Percentiles rank a stretch among this genome's conserved stretches.
phyloP scores from a whole-genome alignment of 2,888 invertebrate species.

The Cataglyphis altisquamis region DNA sequence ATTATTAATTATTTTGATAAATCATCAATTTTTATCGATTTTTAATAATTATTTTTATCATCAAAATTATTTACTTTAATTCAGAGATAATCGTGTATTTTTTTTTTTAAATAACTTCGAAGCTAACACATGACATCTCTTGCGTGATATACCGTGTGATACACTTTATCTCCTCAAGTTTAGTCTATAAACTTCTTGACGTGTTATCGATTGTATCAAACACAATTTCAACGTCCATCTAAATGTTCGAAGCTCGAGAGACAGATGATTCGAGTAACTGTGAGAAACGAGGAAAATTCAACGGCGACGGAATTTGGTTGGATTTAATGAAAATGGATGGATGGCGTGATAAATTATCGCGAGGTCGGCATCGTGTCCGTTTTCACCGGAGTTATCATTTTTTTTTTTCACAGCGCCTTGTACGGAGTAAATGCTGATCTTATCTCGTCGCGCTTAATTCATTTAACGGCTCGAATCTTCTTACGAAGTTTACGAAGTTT shows the following conservation, averaged over 20 bases:
- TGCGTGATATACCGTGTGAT: neutral
- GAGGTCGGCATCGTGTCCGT: conserved; percentile 11
- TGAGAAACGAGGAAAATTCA: conserved; percentile 19
- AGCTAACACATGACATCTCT: neutral
- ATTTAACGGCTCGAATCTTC: conserved; percentile 35
- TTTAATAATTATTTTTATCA: neutral
- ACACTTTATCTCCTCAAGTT: neutral
- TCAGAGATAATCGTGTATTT: neutral
- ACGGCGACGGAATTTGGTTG: conserved; percentile 11
- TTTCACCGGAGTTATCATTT: conserved; percentile 5
- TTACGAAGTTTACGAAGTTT: conserved; percentile 44
- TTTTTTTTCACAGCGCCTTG: neutral
- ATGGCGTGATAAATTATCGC: conserved; percentile 42
- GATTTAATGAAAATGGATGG: conserved; percentile 31
- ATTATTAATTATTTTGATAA: neutral
- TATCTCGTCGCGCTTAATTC: conserved; percentile 47
- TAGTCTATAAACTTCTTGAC: neutral
- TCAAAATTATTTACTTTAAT: neutral
- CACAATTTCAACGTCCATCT: conserved; percentile 14
- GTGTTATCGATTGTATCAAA: conserved; percentile 16
- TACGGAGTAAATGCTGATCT: conserved; percentile 15
- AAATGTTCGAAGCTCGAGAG: neutral
- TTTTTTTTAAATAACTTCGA: neutral
- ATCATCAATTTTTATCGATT: neutral
- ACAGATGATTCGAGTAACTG: neutral